These are phyloP conservation scores for Drosophila neocordata DNA, from an alignment of 1,140 invertebrate species.

Conservation along the genomic window DNA sequence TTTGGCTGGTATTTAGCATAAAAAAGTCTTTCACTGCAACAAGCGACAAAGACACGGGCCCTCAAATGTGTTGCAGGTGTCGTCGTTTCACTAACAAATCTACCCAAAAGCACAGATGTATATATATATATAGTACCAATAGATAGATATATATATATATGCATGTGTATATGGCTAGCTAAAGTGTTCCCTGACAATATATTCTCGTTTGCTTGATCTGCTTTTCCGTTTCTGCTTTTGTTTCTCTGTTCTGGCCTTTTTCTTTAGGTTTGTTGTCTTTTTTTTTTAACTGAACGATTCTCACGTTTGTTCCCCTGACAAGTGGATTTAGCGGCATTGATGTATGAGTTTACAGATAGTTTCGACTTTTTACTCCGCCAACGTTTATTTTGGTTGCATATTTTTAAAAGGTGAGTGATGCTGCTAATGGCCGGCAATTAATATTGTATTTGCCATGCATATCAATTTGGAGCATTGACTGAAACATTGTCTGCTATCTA, in stretches of 20 bases:
- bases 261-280: background rate
- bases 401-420: constrained; percentile 69
- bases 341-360: constrained; percentile 76
- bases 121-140: constrained; percentile 14
- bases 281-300: constrained; percentile 53
- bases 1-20: constrained; percentile 74
- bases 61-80: constrained; percentile 71
- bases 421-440: constrained; percentile 73
- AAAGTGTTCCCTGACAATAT: constrained; percentile 77
- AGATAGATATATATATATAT: constrained; percentile 25
- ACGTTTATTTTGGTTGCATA: constrained; percentile 51
- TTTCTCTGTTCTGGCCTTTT: constrained; percentile 16
- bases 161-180: constrained; percentile 24
- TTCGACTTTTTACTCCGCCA: constrained; percentile 50
- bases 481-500: background rate
- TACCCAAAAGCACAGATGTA: constrained; percentile 50
- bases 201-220: constrained; percentile 63
- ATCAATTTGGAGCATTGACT: constrained; percentile 26
- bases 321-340: constrained; percentile 80
- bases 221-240: constrained; percentile 52
- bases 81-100: constrained; percentile 58
- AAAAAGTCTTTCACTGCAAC: constrained; percentile 71
- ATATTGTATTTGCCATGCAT: constrained; percentile 48
- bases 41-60: constrained; percentile 37
- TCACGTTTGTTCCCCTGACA: constrained; percentile 77